Percentiles rank a stretch among this genome's conserved stretches.
Evolutionary conservation across 2,113 vertebrate species (phyloP).

Genomic region (Elachura formosa): DNA sequence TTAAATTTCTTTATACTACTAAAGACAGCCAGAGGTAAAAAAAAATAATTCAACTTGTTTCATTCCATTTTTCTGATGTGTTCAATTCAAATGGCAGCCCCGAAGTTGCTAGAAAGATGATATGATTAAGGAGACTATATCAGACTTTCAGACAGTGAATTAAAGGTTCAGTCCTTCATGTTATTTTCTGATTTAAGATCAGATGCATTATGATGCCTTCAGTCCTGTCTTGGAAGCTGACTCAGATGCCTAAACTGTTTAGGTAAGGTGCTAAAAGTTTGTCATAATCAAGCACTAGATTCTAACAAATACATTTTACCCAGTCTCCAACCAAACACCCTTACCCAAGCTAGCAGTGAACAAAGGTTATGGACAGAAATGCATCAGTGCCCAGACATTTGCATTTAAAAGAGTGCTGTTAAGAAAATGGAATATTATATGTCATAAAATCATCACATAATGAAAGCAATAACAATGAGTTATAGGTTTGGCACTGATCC

Average conservation of each 20-base stretch:
- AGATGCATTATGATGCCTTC: not conserved
- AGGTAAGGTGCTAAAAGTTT: not conserved
- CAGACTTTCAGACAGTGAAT: not conserved
- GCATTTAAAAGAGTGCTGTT: not conserved
- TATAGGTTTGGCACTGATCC: conserved; percentile 4
- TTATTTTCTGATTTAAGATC: not conserved
- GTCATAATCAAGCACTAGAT: not conserved
- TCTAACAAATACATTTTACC: not conserved
- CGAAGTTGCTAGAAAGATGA: not conserved
- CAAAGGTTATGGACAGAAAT: not conserved
- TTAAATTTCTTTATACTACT: not conserved
- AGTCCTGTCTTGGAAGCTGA: not conserved
- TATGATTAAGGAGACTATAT: not conserved
- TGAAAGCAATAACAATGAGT: conserved; percentile 22
- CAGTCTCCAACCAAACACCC: not conserved
- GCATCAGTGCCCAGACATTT: not conserved
- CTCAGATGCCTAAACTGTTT: not conserved
- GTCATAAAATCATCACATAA: conserved; percentile 51
- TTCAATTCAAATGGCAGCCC: not conserved
- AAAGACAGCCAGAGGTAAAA: not conserved
- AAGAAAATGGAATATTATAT: conserved; percentile 20
- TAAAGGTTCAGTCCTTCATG: not conserved
- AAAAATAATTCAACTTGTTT: not conserved
- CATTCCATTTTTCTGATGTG: not conserved
- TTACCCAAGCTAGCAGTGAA: not conserved